Percentiles rank a stretch among this genome's conserved stretches.
phyloP scores from a whole-genome alignment of 1,140 invertebrate genomes.

The Saccostrea glomerata region DNA sequence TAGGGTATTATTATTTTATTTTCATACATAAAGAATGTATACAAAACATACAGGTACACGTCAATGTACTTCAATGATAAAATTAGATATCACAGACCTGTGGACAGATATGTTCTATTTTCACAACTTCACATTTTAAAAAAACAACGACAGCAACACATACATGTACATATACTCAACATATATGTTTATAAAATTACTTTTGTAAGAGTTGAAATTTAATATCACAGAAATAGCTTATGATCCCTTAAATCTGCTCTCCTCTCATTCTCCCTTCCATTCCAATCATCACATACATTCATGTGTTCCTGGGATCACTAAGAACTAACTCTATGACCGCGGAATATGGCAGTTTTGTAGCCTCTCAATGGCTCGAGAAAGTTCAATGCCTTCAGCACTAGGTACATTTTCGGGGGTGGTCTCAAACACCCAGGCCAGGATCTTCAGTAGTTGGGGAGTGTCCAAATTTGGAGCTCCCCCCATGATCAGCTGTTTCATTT shows the following conservation, averaged over 20 bases:
- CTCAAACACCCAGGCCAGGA: slow-evolving; percentile 72
- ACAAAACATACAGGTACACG: background rate
- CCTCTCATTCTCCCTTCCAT: background rate
- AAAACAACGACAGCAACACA: background rate
- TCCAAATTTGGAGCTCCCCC: slow-evolving; percentile 74
- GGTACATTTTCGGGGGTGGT: slow-evolving; percentile 61
- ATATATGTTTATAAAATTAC: background rate
- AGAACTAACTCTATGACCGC: slow-evolving; percentile 37
- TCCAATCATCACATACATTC: background rate
- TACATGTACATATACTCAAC: background rate
- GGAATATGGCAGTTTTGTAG: slow-evolving; percentile 68
- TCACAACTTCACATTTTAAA: background rate
- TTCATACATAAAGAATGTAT: too few species aligned
- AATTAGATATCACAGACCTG: background rate
- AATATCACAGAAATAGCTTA: background rate
- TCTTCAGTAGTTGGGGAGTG: slow-evolving; percentile 66
- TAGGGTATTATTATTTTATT: too few species aligned
- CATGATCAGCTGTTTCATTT: slow-evolving; percentile 71
- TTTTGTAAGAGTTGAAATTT: background rate
- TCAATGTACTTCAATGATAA: background rate
- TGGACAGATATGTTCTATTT: too few species aligned
- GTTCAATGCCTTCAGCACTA: slow-evolving; percentile 66
- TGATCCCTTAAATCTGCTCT: background rate
- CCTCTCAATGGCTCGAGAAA: slow-evolving; percentile 64
- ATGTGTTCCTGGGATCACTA: background rate